Evolutionary conservation across 2,113 vertebrate genomes (phyloP).

Genomic region (Nettapus auritus): DNA sequence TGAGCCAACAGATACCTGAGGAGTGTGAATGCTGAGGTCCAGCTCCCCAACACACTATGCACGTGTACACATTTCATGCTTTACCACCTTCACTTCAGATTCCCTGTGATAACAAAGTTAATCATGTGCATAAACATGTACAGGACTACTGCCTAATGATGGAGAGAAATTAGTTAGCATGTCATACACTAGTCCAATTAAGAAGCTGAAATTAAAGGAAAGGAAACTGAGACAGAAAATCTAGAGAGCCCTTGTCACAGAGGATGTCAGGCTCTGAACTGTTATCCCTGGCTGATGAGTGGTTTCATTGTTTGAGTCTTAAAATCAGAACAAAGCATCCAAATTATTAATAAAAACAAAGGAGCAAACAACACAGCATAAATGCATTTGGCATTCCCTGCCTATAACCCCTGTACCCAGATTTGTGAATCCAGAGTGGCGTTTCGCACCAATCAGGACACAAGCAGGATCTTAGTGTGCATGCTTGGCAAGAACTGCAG

Average conservation of each 20-base stretch:
- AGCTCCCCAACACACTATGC: background rate
- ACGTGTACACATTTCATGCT: background rate
- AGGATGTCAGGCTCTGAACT: background rate
- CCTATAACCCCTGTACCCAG: background rate
- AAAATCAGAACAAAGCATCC: constrained; percentile 1
- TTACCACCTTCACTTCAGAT: background rate
- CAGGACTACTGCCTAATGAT: background rate
- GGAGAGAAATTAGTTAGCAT: background rate
- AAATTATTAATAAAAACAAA: background rate
- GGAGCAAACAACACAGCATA: background rate
- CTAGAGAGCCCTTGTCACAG: background rate
- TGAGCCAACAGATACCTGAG: background rate
- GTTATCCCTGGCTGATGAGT: background rate
- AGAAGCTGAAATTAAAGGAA: background rate
- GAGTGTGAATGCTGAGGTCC: background rate
- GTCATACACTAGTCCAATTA: background rate
- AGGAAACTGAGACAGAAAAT: constrained; percentile 21
- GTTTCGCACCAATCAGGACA: background rate
- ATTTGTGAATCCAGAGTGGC: background rate
- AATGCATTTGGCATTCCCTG: fast-evolving
- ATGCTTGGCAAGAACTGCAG: background rate
- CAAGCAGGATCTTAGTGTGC: background rate
- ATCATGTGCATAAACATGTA: background rate
- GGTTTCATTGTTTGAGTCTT: background rate
- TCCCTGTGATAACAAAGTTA: background rate